These are phyloP conservation scores for Tethea ocularis DNA, from an alignment of 2,888 invertebrate genomes.

Conservation along the genomic window DNA sequence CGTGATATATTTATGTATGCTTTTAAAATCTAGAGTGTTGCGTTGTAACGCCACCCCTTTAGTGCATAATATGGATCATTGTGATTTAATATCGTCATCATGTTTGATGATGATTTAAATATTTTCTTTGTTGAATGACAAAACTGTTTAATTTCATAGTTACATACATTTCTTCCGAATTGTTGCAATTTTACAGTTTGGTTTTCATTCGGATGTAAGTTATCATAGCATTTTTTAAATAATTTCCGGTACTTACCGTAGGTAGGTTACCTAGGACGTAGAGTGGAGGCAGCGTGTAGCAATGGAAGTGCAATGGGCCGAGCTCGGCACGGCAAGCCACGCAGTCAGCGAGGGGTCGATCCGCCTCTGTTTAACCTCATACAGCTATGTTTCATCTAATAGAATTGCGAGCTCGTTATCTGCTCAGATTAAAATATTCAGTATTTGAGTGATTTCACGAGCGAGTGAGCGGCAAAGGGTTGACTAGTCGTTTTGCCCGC, in stretches of 20 bases:
- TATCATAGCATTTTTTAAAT: no score
- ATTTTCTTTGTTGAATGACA: no score
- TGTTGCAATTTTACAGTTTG: no score
- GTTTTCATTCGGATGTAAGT: neutral
- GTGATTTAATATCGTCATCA: neutral
- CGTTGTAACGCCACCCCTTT: slow-evolving; percentile 1
- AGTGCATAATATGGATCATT: neutral
- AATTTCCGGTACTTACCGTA: no score
- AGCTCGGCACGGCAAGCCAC: slow-evolving; percentile 16
- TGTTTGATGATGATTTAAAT: neutral
- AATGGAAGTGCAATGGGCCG: slow-evolving; percentile 1
- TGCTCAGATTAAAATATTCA: slow-evolving; percentile 84
- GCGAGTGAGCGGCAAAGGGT: slow-evolving; percentile 83
- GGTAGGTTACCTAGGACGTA: no score
- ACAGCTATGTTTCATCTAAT: slow-evolving; percentile 82
- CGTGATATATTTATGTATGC: slow-evolving; percentile 77
- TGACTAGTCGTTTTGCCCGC: slow-evolving; percentile 81
- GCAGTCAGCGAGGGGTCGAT: slow-evolving; percentile 35
- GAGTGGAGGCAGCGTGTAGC: neutral
- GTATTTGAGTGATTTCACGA: slow-evolving; percentile 85
- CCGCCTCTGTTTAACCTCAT: slow-evolving; percentile 70
- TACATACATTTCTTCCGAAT: neutral
- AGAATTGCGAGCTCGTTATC: slow-evolving; percentile 84
- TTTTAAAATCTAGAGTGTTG: slow-evolving; percentile 52
- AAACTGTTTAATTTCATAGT: no score